Evolutionary conservation across 2,113 vertebrate genomes (phyloP), one percentile per base, ranked within the genome.

Genomic region (Spea multiplicata): DNA sequence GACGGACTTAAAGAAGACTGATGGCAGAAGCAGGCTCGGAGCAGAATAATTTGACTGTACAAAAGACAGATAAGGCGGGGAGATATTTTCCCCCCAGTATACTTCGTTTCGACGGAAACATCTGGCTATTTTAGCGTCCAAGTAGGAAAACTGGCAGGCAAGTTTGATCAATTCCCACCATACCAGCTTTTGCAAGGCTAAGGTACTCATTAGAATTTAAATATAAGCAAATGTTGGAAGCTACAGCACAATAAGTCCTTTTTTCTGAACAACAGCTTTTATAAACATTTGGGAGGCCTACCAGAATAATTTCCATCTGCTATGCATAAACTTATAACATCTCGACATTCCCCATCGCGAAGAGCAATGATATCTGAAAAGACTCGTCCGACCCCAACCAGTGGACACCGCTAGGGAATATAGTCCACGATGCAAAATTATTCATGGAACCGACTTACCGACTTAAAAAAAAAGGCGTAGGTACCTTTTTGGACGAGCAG

Each of bases 201-300:
- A 71, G 45, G 53, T 69, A 71, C 68, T 78, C 76, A 78, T 78
- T 71, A 78, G 68, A 78, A 78, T 71, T 64, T 45, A 78, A 71
- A 78, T 71, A 64, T 78, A 71, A 70, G 76, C 68, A 78, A 71
- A 78, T 64, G 59, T 50, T 78, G 66, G 45, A 59, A 76, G 44
- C 66, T 69, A 62, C n/a, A 61, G 46, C 57, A 64, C 55, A 71
- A 71, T 78, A 71, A 78, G 68, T 71, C 5, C 17, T 45, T 14
- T 61, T 30, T 30, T 71, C 64, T 71, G 55, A 70, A 69, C 76
- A 78, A 47, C 48, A 65, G 55, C 67, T 71, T 30, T 71, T 64
- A 64, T 71, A 71, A 71, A 78, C 68, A 78, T 78, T 78, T 78
- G 55, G 59, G 67, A 71, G 17, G 44, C 68, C 59, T 65, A 71